phyloP scores from a whole-genome alignment of 1,140 invertebrate species.

The Dinoponera quadriceps region DNA sequence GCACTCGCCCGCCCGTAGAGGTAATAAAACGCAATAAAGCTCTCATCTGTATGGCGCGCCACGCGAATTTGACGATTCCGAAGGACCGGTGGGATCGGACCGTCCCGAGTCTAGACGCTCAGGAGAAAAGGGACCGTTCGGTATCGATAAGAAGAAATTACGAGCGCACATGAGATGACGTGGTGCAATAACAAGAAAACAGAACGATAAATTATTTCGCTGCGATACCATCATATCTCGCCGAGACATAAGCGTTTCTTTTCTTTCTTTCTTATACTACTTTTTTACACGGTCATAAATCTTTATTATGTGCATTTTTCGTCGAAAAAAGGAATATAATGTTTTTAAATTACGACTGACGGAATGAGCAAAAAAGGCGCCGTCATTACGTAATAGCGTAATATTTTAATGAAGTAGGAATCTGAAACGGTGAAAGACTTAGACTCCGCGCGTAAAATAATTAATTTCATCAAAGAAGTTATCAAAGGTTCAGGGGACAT shows the following conservation, averaged over 20 bases:
- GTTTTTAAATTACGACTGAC: neutral
- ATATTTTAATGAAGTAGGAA: neutral
- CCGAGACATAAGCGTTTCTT: neutral
- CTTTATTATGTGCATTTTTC: too few species aligned
- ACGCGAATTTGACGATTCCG: conserved; percentile 39
- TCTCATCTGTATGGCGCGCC: conserved; percentile 40
- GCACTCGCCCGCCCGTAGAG: conserved; percentile 28
- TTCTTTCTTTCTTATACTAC: too few species aligned
- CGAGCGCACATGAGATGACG: neutral
- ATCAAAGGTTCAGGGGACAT: neutral
- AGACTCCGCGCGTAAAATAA: neutral
- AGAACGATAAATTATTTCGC: conserved; percentile 21
- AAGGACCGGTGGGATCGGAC: conserved; percentile 33
- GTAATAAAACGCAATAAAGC: conserved; percentile 69
- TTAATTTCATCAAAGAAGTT: conserved; percentile 29
- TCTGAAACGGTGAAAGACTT: neutral
- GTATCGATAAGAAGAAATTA: conserved; percentile 39
- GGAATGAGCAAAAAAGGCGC: neutral
- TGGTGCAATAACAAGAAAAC: conserved; percentile 3
- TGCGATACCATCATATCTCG: neutral
- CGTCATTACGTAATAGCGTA: neutral
- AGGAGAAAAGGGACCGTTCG: conserved; percentile 2
- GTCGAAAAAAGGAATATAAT: neutral
- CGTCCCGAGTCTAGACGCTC: conserved; percentile 19
- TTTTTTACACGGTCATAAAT: too few species aligned